phyloP scores from a whole-genome alignment of 2,797 vertebrate genomes.

The Mionectes olivaceus region DNA sequence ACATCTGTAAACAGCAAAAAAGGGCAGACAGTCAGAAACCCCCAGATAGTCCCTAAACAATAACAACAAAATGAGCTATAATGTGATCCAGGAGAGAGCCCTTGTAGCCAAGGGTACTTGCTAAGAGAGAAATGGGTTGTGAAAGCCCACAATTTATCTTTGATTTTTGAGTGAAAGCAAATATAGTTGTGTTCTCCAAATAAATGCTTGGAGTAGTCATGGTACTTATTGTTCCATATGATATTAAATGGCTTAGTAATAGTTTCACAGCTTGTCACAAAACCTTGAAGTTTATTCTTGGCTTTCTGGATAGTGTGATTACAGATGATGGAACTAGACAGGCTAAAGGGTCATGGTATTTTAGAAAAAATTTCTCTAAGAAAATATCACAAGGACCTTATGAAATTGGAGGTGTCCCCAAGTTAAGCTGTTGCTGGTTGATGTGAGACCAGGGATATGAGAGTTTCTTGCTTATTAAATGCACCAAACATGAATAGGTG shows the following conservation, averaged over 20 bases:
- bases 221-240: background rate
- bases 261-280: background rate
- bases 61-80: background rate
- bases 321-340: background rate
- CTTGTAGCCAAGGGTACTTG: background rate
- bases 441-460: background rate
- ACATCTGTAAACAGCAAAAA: background rate
- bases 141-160: background rate
- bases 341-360: constrained; percentile 10
- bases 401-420: background rate
- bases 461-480: background rate
- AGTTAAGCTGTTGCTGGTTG: background rate
- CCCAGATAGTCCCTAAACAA: background rate
- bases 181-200: background rate
- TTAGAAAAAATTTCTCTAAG: background rate
- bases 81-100: background rate
- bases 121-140: background rate
- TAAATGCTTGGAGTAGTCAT: background rate
- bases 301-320: background rate
- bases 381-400: background rate
- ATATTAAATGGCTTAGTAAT: background rate
- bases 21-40: background rate
- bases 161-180: background rate
- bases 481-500: background rate
- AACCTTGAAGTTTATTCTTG: constrained; percentile 10